Percentiles rank a stretch among this genome's conserved stretches.
phyloP scores from a whole-genome alignment of 2,113 vertebrate species.

The Cichladusa arquata region DNA sequence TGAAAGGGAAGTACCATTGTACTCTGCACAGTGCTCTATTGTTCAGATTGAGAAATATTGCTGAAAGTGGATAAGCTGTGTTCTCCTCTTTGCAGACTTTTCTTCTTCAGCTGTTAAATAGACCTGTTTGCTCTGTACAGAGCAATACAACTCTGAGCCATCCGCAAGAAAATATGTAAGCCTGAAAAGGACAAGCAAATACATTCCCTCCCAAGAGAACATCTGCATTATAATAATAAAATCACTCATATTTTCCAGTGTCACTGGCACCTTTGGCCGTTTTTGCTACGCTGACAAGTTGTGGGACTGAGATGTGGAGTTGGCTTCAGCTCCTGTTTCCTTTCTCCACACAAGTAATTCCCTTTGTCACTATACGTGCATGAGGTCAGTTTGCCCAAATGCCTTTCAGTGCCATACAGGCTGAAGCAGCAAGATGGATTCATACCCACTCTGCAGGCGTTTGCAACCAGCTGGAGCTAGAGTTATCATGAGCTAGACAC shows the following conservation, averaged over 20 bases:
- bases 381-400: not conserved
- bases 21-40: not conserved
- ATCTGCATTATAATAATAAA: not conserved
- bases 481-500: not conserved
- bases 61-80: not conserved
- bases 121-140: not conserved
- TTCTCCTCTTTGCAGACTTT: not conserved
- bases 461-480: not conserved
- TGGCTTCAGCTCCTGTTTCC: not conserved
- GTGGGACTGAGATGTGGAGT: not conserved
- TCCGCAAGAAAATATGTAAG: not conserved
- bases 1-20: not conserved
- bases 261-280: not conserved
- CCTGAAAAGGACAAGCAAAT: not conserved
- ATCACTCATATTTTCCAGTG: not conserved
- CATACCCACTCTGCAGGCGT: not conserved
- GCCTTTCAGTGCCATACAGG: fast-evolving
- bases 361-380: not conserved
- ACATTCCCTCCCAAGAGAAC: not conserved
- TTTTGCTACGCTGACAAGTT: not conserved
- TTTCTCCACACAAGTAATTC: not conserved
- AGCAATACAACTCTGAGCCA: not conserved
- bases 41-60: slow-evolving; percentile 23
- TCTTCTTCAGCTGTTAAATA: not conserved
- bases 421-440: not conserved